Base-by-base conservation (phyloP, 2,113 vertebrate species). In the Epinephelus moara region DNA sequence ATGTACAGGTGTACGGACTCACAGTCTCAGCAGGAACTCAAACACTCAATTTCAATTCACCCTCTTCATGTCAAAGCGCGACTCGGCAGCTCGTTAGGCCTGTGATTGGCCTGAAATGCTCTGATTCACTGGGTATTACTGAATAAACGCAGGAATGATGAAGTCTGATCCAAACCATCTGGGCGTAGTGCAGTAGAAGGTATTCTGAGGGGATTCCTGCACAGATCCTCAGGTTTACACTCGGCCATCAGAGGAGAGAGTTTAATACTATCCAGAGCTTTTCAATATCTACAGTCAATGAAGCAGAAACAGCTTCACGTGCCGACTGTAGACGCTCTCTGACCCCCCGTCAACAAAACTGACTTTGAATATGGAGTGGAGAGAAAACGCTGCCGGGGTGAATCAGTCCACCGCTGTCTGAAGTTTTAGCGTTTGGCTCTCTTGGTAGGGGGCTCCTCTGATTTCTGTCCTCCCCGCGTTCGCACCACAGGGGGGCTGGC, bases 351-450 rank as follows among this genome's bases (percentile, higher is more conserved):
- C 37, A 71, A 80, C 60, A 82, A 37, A 68, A 82, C 75, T 52
- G 79, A 80, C 87, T 88, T 37, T 80, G 66, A 74, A 84, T 42
- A 62, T 55, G 84, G 73, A 81, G 75, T 25, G 85, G 63, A 56
- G 66, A 52, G 59, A 84, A 74, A 85, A 79, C 67, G 62, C 74
- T 23, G 53, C 72, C 30, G 70, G 81, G 77, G 84, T 19, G 40
- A 73, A 86, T 33, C 33, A 37, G 40, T 84, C 78, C 63, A 50
- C 47, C 18, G 37, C 79, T 52, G 67, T 75, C 33, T 76, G 57
- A 84, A 47, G 53, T 72, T 92, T 96, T 95, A 97, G 92, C 97
- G 97, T 76, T 98, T 99, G 13, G 94, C 80, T 91, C 96, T 97
- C 88, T 98, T 99, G 15, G 85, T 42, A 0, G 96, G 94, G 0